Base-by-base conservation (phyloP, 2,888 invertebrate species). In the Euplagia quadripunctaria region DNA sequence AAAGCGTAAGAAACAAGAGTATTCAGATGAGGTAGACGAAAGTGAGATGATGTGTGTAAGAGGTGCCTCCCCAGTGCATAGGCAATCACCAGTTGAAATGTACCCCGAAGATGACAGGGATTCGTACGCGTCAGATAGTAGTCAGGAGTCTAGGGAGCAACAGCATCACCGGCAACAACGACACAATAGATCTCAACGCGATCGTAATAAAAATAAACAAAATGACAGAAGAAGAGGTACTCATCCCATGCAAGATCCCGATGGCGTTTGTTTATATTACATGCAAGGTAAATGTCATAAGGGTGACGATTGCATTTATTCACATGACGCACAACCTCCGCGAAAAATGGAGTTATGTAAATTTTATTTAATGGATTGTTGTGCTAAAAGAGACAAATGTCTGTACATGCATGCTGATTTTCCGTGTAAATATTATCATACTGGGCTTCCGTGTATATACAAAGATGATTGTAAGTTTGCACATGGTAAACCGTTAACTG, bases 341-440 rank as follows among this genome's bases (percentile, higher is more conserved):
- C 97, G 98, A 83, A 99, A 99, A 95, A 97, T 98, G 96, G 99
- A 99, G 93, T 94, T 99, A 4, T 99, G 99, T 94, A 99, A 99
- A 95, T 99, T 99, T 94, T 99, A 99, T 95, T 94, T 99, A 76
- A 98, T 98, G 97, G 99, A 99, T 83, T 98, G 98, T 92, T 99
- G 99, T 95, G 98, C 98, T 71, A 99, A 99, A 95, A 97, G 98
- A 87, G 99, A 99, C 85, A 98, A 98, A 93, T 99, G 99, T 95
- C 96, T 98, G 41, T 99, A 99, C 90, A 98, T 99, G 98, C 99
- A 99, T 95, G 97, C 98, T 87, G 99, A 99, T 92, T 99, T 99
- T 92, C 99, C 99, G 31, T 99, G 99, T 95, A 99, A 99, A 96
- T 99, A 98, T 95, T 99, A 98, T 94, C 99, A 99, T 91, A 98